Evolutionary conservation across 2,888 invertebrate species (phyloP).

Genomic region (Julus scanicus): DNA sequence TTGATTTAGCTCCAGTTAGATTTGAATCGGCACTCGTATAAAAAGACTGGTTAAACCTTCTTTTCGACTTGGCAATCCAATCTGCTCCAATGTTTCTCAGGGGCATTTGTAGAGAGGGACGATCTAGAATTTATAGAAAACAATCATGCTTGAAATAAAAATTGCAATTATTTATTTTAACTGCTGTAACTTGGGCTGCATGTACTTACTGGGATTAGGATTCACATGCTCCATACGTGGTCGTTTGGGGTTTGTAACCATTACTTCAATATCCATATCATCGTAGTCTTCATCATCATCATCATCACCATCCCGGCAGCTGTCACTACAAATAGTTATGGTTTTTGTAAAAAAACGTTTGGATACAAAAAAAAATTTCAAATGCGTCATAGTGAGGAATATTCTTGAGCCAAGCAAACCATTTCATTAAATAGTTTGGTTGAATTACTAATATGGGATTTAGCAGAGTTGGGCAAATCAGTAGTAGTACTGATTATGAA

Average conservation of each 20-base stretch:
- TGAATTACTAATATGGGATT: too few relatives aligned
- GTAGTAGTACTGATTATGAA: too few relatives aligned
- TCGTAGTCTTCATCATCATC: background rate
- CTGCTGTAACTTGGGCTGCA: background rate
- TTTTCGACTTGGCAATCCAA: background rate
- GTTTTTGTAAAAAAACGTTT: too few relatives aligned
- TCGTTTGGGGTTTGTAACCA: conserved; percentile 33
- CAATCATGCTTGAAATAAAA: background rate
- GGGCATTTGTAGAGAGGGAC: background rate
- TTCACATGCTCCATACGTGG: background rate
- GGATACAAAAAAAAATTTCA: too few relatives aligned
- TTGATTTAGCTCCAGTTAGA: background rate
- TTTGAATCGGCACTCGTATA: background rate
- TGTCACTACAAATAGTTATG: background rate
- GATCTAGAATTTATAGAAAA: background rate
- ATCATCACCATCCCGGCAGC: too few relatives aligned
- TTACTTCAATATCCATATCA: conserved; percentile 5
- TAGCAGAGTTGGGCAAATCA: too few relatives aligned
- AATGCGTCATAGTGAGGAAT: too few relatives aligned
- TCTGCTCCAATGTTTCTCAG: background rate
- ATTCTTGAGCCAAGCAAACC: too few relatives aligned
- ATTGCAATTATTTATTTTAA: background rate
- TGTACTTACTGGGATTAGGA: background rate
- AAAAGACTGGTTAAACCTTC: background rate
- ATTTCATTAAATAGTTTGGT: too few relatives aligned